Percentiles rank a stretch among this genome's conserved stretches.
Conservation (phyloP, 2,888 invertebrate genomes). For the Zygogramma bicolorata region DNA sequence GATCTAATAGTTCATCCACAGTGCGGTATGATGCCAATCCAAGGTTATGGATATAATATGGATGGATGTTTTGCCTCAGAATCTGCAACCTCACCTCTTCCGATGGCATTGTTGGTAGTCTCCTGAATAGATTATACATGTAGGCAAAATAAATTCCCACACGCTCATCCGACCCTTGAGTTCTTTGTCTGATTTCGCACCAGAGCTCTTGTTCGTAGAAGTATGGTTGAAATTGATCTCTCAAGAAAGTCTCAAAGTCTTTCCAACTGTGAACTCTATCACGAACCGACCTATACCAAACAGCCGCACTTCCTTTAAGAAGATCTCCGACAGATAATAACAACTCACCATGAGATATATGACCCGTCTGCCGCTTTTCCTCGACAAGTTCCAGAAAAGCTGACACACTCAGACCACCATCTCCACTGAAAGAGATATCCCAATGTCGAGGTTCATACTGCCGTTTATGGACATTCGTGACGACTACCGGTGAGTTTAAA, state of each 20-base stretch:
- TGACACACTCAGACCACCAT: constrained; percentile 4
- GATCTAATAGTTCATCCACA: background rate
- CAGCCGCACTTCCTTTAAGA: background rate
- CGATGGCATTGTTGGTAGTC: too few species aligned
- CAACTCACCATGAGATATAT: background rate
- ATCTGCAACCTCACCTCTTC: background rate
- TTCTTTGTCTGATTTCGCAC: too few species aligned
- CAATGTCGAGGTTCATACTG: constrained; percentile 6
- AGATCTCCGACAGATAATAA: background rate
- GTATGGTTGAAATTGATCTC: background rate
- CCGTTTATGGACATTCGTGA: too few species aligned
- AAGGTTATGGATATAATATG: background rate
- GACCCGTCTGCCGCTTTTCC: background rate
- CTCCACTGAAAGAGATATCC: constrained; percentile 5
- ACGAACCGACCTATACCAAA: constrained; percentile 5
- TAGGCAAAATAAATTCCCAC: background rate
- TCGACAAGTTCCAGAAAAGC: constrained; percentile 12
- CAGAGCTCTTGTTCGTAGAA: background rate
- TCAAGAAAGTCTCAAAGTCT: background rate
- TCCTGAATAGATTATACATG: background rate
- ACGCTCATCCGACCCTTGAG: background rate
- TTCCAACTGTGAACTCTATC: too few species aligned
- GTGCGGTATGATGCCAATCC: background rate
- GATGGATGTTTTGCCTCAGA: background rate
- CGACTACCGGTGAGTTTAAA: too few species aligned